Percentiles rank a stretch among this genome's conserved stretches.
Evolutionary conservation across 2,113 vertebrate genomes (phyloP).

Genomic region (Isurus oxyrinchus): DNA sequence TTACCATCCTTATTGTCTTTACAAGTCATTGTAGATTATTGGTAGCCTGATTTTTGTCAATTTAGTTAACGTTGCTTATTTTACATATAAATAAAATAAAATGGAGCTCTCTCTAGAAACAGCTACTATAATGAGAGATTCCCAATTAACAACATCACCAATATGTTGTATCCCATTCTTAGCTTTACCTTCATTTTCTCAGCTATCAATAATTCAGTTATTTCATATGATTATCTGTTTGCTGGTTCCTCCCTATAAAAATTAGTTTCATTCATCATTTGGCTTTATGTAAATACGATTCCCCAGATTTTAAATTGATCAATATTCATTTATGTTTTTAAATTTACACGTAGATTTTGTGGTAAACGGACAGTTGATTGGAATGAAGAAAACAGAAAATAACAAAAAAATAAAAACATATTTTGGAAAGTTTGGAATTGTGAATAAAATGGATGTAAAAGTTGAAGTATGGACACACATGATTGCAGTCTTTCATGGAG

Average conservation of each 20-base stretch:
- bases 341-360: slow-evolving; percentile 58
- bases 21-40: not conserved
- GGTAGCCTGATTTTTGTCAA: not conserved
- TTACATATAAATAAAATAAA: not conserved
- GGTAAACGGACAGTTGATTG: slow-evolving; percentile 83
- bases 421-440: slow-evolving; percentile 80
- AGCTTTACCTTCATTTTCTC: not conserved
- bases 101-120: not conserved
- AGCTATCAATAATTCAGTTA: not conserved
- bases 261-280: not conserved
- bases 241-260: not conserved
- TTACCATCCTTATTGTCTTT: not conserved
- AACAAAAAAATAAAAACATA: slow-evolving; percentile 67
- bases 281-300: not conserved
- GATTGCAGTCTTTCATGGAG: slow-evolving; percentile 63
- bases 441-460: slow-evolving; percentile 61
- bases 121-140: not conserved
- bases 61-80: not conserved
- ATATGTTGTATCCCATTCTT: not conserved
- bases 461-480: slow-evolving; percentile 69
- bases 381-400: slow-evolving; percentile 64
- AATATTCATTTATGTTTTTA: slow-evolving; percentile 21
- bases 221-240: not conserved
- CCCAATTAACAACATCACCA: not conserved
- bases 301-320: not conserved